A percentile compares a stretch with the other conserved stretches of the same genome.
phyloP scores from a whole-genome alignment of 2,797 vertebrate species.

The Poecile montanus region DNA sequence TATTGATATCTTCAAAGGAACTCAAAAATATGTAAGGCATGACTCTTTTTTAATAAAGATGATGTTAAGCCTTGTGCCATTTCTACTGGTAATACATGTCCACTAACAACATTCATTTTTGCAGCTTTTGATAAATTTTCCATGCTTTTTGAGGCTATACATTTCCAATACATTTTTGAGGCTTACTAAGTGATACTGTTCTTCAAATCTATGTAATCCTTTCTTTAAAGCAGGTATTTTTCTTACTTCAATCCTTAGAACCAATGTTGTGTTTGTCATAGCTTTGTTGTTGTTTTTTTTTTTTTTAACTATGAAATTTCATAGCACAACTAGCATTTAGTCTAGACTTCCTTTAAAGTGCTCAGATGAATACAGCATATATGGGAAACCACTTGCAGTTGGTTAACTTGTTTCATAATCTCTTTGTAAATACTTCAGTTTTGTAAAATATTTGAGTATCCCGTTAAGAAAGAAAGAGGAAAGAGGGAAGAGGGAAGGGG shows the following conservation, averaged over 20 bases:
- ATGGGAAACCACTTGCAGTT: fast-evolving
- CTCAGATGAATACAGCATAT: neutral
- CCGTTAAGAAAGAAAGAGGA: no score
- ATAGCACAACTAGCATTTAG: neutral
- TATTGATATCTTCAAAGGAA: neutral
- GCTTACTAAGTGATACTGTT: neutral
- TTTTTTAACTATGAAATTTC: neutral
- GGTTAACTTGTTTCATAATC: neutral
- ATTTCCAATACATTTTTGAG: neutral
- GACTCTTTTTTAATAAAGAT: neutral
- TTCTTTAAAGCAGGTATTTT: neutral
- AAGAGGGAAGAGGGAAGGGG: no score
- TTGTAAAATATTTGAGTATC: neutral
- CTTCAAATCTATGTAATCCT: neutral
- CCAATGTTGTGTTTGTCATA: fast-evolving
- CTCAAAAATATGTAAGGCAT: neutral
- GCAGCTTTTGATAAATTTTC: neutral
- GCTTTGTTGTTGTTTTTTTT: neutral
- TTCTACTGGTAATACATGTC: neutral
- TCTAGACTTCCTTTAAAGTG: neutral
- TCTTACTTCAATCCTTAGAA: neutral
- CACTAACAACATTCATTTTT: neutral
- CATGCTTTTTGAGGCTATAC: no score
- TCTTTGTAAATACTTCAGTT: neutral
- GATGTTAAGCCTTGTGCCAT: neutral